Base-by-base conservation (phyloP, 2,888 invertebrate species). In the Nomada ferruginata region DNA sequence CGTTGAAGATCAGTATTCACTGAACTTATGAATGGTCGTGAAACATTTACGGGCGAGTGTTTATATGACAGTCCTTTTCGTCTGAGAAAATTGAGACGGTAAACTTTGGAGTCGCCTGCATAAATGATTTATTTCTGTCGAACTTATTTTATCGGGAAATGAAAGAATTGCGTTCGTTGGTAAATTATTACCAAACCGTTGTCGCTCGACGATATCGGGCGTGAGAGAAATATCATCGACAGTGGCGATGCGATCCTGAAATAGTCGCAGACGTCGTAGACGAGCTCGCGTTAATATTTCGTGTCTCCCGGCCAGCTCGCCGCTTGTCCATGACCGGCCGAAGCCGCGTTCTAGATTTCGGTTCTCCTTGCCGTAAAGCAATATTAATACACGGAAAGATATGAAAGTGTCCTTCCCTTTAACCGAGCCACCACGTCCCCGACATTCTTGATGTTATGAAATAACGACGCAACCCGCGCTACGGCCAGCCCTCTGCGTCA, bases 331-430 rank as follows among this genome's bases (percentile, higher is more conserved):
- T 69, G 76, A 70, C 76, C 75, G 76, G 74, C 75, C 81, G 23
- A 4, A 9, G 47, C 47, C 76, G 68, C 69, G 84, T 74, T 82
- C 82, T 82, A 84, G 85, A 85, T 82, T 82, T 82, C 64, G 84
- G 47, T 74, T 79, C 80, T 80, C 60, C 76, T 79, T 76, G 76
- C 75, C 71, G 84, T 86, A 86, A 82, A 84, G 80, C 76, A 84
- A 86, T 86, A 86, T 86, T 84, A 86, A 84, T 86, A 84, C 80
- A 64, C 74, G 61, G 83, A 75, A 81, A 86, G 85, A 86, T 83
- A 81, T 74, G 85, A 87, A 89, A 87, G 85, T 81, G 82, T 73
- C 74, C 81, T 85, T 88, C 84, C 73, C 82, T 82, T 72, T 76
- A 85, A 72, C 73, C 75, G 53, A 55, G 65, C 57, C 47, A 42